Base-by-base conservation (phyloP, 2,113 vertebrate genomes). In the Acrocephalus kingi region DNA sequence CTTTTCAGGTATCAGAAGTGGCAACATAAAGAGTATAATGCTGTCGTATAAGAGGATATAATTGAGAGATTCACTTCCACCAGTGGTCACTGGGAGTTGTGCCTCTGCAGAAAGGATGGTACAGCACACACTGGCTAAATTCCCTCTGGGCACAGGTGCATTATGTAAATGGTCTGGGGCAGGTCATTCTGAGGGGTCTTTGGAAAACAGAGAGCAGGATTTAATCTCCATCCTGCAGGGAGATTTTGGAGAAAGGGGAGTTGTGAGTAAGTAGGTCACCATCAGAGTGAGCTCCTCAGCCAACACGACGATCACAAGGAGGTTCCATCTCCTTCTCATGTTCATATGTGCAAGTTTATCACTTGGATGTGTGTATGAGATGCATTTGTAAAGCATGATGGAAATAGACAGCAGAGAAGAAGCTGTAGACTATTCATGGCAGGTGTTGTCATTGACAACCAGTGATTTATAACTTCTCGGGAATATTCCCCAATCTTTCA, bases 361-460 rank as follows among this genome's bases (percentile, higher is more conserved):
- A 89, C 92, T 95, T 94, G 94, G 54, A 89, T 93, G 77, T 62
- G 83, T 87, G 9, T 87, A 92, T 68, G 92, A 93, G 86, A 93
- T 95, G 81, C 84, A 79, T 92, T 96, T 95, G 94, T 90, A 94
- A 94, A 81, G 90, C 92, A 52, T 33, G 93, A 96, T 94, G 92
- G 73, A 95, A 94, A 92, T 64, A 93, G 89, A 90, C 62, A 93
- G 93, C 86, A 89, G 74, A 90, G 83, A 84, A 95, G 93, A 95
- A 88, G 90, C 88, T 95, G 92, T 1, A 90, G 94, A 87, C 85
- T 94, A 22, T 90, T 91, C 90, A 28, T 95, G 96, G 83, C 93
- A 94, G 92, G 77, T 96, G 96, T 97, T 97, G 96, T 93, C 93
- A 94, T 73, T 96, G 94, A 91, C 94, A 93, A 78, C 87, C 87